phyloP scores from a whole-genome alignment of 2,113 vertebrate species.

The Passer montanus region DNA sequence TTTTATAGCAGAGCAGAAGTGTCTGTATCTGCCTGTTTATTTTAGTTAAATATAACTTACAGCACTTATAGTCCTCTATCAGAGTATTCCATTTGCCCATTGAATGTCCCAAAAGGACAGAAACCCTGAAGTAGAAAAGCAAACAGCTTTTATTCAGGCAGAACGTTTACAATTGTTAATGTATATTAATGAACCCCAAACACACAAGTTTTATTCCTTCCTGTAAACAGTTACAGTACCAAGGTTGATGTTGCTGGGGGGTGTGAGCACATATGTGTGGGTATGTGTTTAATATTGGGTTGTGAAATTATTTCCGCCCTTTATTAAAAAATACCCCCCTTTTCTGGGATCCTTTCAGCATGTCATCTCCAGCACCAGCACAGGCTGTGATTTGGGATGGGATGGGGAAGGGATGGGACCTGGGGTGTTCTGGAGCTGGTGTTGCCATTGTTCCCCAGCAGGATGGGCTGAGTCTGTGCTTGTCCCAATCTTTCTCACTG shows the following conservation, averaged over 20 bases:
- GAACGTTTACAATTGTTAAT: constrained; percentile 53
- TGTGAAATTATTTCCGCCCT: background rate
- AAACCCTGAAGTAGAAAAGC: constrained; percentile 17
- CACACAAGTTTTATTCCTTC: constrained; percentile 32
- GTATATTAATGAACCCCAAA: constrained; percentile 18
- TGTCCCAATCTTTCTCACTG: background rate
- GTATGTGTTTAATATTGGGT: background rate
- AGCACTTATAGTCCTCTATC: constrained; percentile 54
- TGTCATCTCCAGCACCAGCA: background rate
- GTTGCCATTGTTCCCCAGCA: background rate
- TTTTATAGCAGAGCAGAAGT: constrained; percentile 81
- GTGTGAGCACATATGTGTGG: background rate
- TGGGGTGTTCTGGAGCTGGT: background rate
- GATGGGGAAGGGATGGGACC: background rate
- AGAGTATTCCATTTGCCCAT: constrained; percentile 48
- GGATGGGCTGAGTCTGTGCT: fast-evolving
- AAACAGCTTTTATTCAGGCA: constrained; percentile 46
- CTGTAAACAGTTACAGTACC: background rate
- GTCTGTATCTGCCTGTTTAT: constrained; percentile 77
- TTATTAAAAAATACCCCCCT: background rate
- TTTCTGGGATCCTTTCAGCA: background rate
- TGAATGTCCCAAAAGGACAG: constrained; percentile 15
- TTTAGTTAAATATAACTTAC: constrained; percentile 78
- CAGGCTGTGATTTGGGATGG: too few species aligned
- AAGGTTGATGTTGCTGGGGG: background rate